phyloP scores from a whole-genome alignment of 2,113 vertebrate genomes.

The Paracanthobrama guichenoti region DNA sequence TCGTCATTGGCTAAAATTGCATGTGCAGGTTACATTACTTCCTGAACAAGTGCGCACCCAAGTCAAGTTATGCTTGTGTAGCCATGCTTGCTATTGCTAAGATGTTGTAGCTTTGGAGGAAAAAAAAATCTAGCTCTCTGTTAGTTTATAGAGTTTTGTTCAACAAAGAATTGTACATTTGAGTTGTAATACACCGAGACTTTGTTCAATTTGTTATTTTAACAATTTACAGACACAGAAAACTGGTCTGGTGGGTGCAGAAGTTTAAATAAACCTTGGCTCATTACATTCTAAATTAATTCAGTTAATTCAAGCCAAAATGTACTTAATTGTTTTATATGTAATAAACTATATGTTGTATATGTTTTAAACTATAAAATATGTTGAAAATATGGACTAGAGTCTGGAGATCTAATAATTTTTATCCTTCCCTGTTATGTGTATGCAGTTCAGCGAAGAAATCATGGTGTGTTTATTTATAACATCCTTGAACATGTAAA shows the following conservation, averaged over 20 bases:
- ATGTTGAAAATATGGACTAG: background rate
- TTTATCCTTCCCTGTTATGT: background rate
- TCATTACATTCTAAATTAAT: too few relatives aligned
- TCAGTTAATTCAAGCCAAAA: too few relatives aligned
- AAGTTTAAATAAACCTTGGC: too few relatives aligned
- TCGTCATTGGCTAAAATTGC: too few relatives aligned
- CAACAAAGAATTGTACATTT: background rate
- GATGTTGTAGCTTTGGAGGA: background rate
- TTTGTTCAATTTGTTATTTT: background rate
- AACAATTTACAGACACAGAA: too few relatives aligned
- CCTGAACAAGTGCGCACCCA: too few relatives aligned
- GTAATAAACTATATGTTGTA: too few relatives aligned
- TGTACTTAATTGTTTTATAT: background rate
- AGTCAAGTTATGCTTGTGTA: background rate
- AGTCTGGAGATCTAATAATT: background rate
- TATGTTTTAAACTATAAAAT: background rate
- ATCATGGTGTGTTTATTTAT: background rate
- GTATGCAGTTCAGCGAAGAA: background rate
- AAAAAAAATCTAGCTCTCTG: background rate
- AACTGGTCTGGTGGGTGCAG: too few relatives aligned
- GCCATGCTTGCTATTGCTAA: background rate
- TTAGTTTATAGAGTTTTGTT: background rate
- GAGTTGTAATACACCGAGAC: background rate
- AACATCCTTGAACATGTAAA: background rate
- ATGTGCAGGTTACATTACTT: too few relatives aligned